Conservation (phyloP, 2,113 vertebrate species). For the Zootoca vivipara region DNA sequence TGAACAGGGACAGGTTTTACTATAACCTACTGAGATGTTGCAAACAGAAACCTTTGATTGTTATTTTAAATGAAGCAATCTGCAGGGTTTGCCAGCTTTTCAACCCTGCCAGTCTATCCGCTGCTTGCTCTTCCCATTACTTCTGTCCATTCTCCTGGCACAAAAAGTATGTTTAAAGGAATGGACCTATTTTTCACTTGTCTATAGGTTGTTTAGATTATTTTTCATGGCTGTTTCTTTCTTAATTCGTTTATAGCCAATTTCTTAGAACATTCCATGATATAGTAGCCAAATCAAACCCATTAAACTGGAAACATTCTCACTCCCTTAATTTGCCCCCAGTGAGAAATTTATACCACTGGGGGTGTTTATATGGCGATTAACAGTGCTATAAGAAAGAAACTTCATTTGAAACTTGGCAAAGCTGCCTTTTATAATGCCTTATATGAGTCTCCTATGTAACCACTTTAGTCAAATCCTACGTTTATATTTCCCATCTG, state of each 20-base stretch:
- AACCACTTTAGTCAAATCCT: slow-evolving; percentile 15
- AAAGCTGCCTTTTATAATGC: slow-evolving; percentile 3
- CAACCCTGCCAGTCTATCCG: neutral
- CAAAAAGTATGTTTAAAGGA: neutral
- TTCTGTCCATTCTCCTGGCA: neutral
- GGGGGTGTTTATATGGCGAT: neutral
- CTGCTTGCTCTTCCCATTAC: neutral
- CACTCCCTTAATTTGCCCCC: slow-evolving; percentile 22
- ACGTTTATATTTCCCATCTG: slow-evolving; percentile 19
- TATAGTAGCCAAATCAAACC: slow-evolving; percentile 14
- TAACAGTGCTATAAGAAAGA: slow-evolving; percentile 24
- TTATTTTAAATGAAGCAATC: neutral
- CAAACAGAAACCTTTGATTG: neutral
- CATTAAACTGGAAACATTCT: neutral
- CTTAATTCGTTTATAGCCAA: slow-evolving; percentile 1
- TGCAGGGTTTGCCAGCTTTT: neutral
- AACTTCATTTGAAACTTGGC: slow-evolving; percentile 24
- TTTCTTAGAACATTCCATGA: slow-evolving; percentile 23
- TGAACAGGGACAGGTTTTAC: neutral
- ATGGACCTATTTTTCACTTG: neutral
- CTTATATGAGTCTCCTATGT: slow-evolving; percentile 38
- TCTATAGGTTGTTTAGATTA: neutral
- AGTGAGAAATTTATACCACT: slow-evolving; percentile 24
- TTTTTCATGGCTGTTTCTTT: neutral
- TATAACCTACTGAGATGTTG: neutral